Percentiles rank a stretch among this genome's conserved stretches.
Conservation (phyloP, 2,797 vertebrate genomes). For the Diplodus sargus region DNA sequence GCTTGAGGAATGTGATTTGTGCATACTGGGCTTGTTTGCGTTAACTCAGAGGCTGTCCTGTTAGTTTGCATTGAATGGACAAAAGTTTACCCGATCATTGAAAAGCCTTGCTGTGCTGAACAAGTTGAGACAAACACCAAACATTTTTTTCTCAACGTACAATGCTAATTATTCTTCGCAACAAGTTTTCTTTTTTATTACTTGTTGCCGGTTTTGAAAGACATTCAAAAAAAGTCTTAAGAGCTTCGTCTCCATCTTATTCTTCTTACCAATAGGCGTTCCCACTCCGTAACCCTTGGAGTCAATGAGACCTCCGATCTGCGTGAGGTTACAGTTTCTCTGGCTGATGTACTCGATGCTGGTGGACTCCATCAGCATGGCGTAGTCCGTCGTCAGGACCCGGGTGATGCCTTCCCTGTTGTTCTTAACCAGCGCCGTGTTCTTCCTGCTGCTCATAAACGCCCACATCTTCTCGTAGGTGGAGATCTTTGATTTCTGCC, state of each 20-base stretch:
- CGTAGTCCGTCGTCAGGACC: slow-evolving; percentile 96
- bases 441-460: slow-evolving; percentile 97
- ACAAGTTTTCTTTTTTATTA: not conserved
- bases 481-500: slow-evolving; percentile 97
- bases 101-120: not conserved
- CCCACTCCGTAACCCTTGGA: slow-evolving; percentile 99
- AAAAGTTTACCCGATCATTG: not conserved
- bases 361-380: slow-evolving; percentile 98
- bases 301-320: slow-evolving; percentile 97
- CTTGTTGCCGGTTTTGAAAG: not conserved
- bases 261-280: slow-evolving; percentile 93
- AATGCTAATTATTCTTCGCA: not conserved
- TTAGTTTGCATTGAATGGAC: too few relatives aligned
- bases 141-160: not conserved
- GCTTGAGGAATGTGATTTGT: not conserved
- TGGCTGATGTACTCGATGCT: slow-evolving; percentile 99
- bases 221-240: not conserved
- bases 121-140: not conserved
- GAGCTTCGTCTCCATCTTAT: not conserved
- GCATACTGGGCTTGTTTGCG: not conserved
- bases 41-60: not conserved
- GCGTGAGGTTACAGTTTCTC: slow-evolving; percentile 98
- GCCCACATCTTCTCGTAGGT: slow-evolving; percentile 99
- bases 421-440: slow-evolving; percentile 94
- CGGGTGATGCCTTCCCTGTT: slow-evolving; percentile 94